A percentile compares a stretch with the other conserved stretches of the same genome.
phyloP scores from a whole-genome alignment of 2,797 vertebrate genomes.

The Scomberomorus guttatus region DNA sequence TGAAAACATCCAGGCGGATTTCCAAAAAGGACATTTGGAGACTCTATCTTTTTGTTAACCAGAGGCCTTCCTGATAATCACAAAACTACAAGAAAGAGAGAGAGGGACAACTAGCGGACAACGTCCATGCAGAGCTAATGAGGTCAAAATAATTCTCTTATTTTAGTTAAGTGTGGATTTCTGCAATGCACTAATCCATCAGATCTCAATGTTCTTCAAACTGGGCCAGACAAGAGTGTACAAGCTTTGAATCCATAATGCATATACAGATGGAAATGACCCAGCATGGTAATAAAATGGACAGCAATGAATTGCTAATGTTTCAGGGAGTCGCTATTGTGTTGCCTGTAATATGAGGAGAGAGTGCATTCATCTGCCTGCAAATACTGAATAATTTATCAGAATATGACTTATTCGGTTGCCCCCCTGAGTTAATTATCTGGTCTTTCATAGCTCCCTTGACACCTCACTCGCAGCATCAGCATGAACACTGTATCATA shows the following conservation, averaged over 20 bases:
- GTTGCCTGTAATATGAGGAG: constrained; percentile 64
- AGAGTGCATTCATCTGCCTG: constrained; percentile 58
- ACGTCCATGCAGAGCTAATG: too few species aligned
- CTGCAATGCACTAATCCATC: not conserved
- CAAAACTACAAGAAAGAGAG: too few species aligned
- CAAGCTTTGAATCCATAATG: constrained; percentile 11
- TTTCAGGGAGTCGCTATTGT: constrained; percentile 54
- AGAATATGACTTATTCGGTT: constrained; percentile 81
- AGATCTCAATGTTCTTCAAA: constrained; percentile 5
- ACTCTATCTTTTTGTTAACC: too few species aligned
- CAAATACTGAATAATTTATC: constrained; percentile 85
- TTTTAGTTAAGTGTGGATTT: not conserved
- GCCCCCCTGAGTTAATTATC: constrained; percentile 83
- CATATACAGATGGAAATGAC: constrained; percentile 38
- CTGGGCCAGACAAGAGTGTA: constrained; percentile 1
- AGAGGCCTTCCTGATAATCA: too few species aligned
- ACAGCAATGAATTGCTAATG: constrained; percentile 61
- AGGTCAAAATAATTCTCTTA: not conserved
- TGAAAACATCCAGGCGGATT: too few species aligned
- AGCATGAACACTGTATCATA: constrained; percentile 61
- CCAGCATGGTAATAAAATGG: constrained; percentile 37
- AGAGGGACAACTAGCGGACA: too few species aligned
- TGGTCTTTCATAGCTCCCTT: constrained; percentile 79
- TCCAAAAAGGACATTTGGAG: too few species aligned
- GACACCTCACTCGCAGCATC: constrained; percentile 70